phyloP scores from a whole-genome alignment of 2,113 vertebrate genomes.

The Prolemur simus region DNA sequence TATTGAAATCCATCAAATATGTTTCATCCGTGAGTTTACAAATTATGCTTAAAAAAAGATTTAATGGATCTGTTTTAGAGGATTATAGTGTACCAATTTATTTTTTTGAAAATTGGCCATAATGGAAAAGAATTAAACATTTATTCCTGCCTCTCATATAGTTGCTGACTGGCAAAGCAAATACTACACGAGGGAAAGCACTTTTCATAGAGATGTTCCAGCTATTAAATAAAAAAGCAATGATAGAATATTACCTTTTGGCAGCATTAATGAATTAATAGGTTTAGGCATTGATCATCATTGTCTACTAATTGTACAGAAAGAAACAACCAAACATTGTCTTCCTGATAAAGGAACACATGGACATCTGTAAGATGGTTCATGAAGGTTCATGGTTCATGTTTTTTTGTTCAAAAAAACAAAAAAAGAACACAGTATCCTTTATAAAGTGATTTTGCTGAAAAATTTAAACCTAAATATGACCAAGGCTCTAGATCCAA shows the following conservation, averaged over 20 bases:
- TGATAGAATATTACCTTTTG: background rate
- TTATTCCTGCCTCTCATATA: background rate
- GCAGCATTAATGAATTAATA: background rate
- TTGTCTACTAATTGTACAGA: background rate
- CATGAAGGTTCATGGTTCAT: too few relatives aligned
- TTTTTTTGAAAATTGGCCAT: slow-evolving; percentile 20
- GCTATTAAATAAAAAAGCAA: background rate
- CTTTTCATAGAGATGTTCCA: background rate
- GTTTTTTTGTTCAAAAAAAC: too few relatives aligned
- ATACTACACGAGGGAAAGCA: background rate
- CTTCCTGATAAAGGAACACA: background rate
- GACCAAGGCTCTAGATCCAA: background rate
- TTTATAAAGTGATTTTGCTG: background rate
- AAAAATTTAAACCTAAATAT: background rate
- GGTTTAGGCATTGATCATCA: background rate
- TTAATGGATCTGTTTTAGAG: background rate
- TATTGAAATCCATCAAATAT: background rate
- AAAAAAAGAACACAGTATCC: background rate
- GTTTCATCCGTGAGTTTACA: background rate
- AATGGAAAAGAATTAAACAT: slow-evolving; percentile 17
- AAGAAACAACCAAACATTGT: background rate
- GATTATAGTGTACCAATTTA: background rate
- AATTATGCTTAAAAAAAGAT: background rate
- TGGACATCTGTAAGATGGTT: too few relatives aligned
- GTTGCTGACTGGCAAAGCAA: background rate